A percentile compares a stretch with the other conserved stretches of the same genome.
Evolutionary conservation across 2,797 vertebrate genomes (phyloP).

Genomic region (Podarcis siculus): DNA sequence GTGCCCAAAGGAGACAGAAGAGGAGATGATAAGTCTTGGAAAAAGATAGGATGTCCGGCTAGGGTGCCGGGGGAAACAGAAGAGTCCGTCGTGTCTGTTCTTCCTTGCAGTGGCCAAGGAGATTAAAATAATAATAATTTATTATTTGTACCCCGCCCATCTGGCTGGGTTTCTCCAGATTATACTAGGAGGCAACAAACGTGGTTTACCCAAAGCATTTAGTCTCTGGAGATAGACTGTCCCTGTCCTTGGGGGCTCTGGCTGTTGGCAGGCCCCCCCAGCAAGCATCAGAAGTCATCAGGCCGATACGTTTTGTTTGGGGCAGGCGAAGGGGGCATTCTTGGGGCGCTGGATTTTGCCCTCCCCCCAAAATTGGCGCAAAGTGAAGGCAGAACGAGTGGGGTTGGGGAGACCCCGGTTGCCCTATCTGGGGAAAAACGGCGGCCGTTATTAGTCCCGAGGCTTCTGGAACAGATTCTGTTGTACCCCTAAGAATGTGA

Average conservation of each 20-base stretch:
- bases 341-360: no score
- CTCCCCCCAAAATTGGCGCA: no score
- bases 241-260: neutral
- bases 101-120: no score
- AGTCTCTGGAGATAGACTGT: neutral
- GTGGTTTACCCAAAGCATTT: neutral
- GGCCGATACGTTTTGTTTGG: no score
- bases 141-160: no score
- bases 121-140: neutral
- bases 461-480: no score
- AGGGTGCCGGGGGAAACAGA: neutral
- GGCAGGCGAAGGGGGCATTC: no score
- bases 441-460: neutral
- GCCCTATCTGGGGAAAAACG: no score
- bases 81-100: no score
- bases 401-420: no score
- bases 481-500: neutral
- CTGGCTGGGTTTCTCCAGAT: no score
- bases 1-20: neutral
- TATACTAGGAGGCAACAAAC: neutral
- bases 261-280: neutral
- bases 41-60: neutral
- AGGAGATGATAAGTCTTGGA: neutral
- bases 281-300: neutral
- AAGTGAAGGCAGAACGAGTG: no score